Base-by-base conservation (phyloP, 2,113 vertebrate genomes). In the Anser cygnoides region DNA sequence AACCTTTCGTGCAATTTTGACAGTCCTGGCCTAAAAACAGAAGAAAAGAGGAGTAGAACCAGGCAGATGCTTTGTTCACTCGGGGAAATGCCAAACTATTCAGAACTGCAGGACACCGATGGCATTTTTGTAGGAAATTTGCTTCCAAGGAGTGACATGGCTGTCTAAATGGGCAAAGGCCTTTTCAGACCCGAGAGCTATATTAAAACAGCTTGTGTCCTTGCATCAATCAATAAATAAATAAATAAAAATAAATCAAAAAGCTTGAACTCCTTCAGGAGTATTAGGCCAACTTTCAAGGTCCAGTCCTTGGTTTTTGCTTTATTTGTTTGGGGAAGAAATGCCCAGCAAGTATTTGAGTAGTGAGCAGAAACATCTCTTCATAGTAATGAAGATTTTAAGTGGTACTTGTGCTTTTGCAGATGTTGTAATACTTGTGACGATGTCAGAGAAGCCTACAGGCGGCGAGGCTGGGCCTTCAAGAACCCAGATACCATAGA, bases 341-440 rank as follows among this genome's bases (percentile, higher is more conserved):
- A 15, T 62, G 14, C 28, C 35, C 1, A 0, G 43, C 50, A 66
- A 37, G 59, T 50, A 54, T 83, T 88, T 20, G 11, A 22, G 61
- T 77, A 41, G 68, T 87, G 59, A 87, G 19, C 28, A 78, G 65
- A 57, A 84, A 18, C 50, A 33, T 89, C 35, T 61, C 37, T 86
- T 72, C 37, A 3, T 52, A 35, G 44, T 3, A 2, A 4, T 63
- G 13, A 65, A 59, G 41, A 28, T 73, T 55, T 18, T 95, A 67
- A 90, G 57, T 79, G 83, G 37, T 93, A 28, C 43, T 85, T 87
- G 44, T 75, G 80, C 52, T 85, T 85, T 80, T 80, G 22, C 87
- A 99, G 99, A 89, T 99, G 99, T 94, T 99, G 99, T 92, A 99
- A 99, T 91, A 98, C 98, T 25, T 99, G 99, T 50, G 99, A 99